Conservation (phyloP, 2,113 vertebrate genomes). For the Equus przewalskii region DNA sequence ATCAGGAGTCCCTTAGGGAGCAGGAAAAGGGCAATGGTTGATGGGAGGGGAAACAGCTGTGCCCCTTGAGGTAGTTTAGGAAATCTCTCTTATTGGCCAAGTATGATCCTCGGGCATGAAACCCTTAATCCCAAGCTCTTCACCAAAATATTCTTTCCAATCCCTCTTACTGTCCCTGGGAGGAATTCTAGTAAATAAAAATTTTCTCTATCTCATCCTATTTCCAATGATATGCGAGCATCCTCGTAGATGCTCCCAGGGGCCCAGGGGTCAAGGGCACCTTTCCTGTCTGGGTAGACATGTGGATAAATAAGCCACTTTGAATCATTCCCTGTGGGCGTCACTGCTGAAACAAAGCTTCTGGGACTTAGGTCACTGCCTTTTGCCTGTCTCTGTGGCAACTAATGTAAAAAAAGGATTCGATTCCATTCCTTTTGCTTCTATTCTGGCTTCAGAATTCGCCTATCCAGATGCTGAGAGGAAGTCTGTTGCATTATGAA, state of each 20-base stretch:
- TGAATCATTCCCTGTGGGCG: not conserved
- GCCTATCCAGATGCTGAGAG: not conserved
- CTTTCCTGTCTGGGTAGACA: not conserved
- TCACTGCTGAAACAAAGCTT: not conserved
- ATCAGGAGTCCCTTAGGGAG: not conserved
- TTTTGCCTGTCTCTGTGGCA: not conserved
- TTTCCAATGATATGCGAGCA: not conserved
- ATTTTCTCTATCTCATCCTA: not conserved
- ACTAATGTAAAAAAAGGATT: not conserved
- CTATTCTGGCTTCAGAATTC: not conserved
- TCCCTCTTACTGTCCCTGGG: not conserved
- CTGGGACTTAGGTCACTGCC: not conserved
- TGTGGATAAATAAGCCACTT: not conserved
- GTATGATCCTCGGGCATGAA: not conserved
- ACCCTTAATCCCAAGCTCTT: not conserved
- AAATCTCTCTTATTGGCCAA: not conserved
- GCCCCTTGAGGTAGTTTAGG: not conserved
- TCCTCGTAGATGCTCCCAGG: not conserved
- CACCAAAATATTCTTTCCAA: not conserved
- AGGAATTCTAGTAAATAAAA: not conserved
- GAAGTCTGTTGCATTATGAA: not conserved
- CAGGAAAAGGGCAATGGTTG: not conserved
- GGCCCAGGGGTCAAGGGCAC: not conserved
- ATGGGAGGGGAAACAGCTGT: not conserved
- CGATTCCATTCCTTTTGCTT: not conserved